Evolutionary conservation across 2,888 invertebrate genomes (phyloP).

Genomic region (Nomada goodeniana): DNA sequence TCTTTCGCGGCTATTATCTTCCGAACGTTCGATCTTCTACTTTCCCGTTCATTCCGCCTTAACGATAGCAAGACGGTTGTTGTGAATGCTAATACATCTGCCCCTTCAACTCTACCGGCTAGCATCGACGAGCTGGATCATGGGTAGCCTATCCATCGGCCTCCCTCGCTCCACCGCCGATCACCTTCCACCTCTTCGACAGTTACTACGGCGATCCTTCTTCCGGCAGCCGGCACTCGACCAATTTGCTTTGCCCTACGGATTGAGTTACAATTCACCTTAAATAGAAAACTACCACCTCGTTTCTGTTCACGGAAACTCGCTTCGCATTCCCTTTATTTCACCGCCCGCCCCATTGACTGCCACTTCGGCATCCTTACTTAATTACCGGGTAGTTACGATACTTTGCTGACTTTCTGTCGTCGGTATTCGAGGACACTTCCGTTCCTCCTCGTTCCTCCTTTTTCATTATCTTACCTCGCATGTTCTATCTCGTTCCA

Average conservation of each 20-base stretch:
- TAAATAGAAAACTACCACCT: slow-evolving; percentile 76
- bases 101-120: slow-evolving; percentile 54
- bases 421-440: slow-evolving; percentile 57
- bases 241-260: slow-evolving; percentile 66
- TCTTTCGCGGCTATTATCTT: slow-evolving; percentile 34
- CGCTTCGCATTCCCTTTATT: slow-evolving; percentile 79
- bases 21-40: slow-evolving; percentile 28
- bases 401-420: slow-evolving; percentile 67
- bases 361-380: slow-evolving; percentile 71
- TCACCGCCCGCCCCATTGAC: slow-evolving; percentile 73
- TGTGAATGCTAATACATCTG: slow-evolving; percentile 80
- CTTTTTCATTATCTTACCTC: slow-evolving; percentile 9
- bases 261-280: slow-evolving; percentile 78
- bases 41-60: slow-evolving; percentile 23
- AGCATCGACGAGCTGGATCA: slow-evolving; percentile 57
- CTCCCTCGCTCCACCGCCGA: slow-evolving; percentile 20
- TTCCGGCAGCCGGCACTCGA: slow-evolving; percentile 52
- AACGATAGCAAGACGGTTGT: slow-evolving; percentile 71
- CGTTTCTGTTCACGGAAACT: slow-evolving; percentile 48
- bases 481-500: slow-evolving; percentile 29
- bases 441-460: slow-evolving; percentile 25
- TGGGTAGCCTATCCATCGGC: slow-evolving; percentile 25
- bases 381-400: slow-evolving; percentile 73
- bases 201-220: slow-evolving; percentile 39
- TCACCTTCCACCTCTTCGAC: slow-evolving; percentile 45